phyloP scores from a whole-genome alignment of 2,113 vertebrate species.

The Furnarius figulus region DNA sequence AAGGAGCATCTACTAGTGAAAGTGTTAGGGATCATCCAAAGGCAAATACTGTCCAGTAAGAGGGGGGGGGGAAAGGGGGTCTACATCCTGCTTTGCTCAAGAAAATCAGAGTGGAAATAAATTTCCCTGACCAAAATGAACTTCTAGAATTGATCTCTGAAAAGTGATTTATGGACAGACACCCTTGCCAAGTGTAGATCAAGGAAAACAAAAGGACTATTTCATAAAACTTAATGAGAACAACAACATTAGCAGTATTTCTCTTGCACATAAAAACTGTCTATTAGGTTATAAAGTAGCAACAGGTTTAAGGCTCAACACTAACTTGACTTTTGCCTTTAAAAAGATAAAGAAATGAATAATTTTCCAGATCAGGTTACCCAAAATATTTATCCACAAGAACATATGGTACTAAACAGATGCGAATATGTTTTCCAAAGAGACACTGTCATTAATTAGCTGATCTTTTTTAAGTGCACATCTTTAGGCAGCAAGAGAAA shows the following conservation, averaged over 20 bases:
- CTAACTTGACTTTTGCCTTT: background rate
- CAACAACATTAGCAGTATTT: background rate
- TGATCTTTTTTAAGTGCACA: background rate
- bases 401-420: background rate
- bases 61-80: too few relatives aligned
- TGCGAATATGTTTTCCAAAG: background rate
- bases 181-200: background rate
- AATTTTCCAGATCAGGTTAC: background rate
- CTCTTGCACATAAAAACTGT: background rate
- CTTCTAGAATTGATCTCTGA: background rate
- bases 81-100: background rate
- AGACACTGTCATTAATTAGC: background rate
- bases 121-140: background rate
- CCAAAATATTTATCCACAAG: conserved; percentile 27
- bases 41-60: background rate
- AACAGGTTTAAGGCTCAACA: background rate
- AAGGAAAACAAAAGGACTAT: background rate
- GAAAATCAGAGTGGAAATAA: accelerated
- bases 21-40: background rate
- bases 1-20: background rate
- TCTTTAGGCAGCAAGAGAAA: background rate
- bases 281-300: background rate
- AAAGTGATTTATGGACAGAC: background rate
- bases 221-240: background rate
- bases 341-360: background rate